Conservation (phyloP, 2,113 vertebrate species). For the Scatophagus argus region DNA sequence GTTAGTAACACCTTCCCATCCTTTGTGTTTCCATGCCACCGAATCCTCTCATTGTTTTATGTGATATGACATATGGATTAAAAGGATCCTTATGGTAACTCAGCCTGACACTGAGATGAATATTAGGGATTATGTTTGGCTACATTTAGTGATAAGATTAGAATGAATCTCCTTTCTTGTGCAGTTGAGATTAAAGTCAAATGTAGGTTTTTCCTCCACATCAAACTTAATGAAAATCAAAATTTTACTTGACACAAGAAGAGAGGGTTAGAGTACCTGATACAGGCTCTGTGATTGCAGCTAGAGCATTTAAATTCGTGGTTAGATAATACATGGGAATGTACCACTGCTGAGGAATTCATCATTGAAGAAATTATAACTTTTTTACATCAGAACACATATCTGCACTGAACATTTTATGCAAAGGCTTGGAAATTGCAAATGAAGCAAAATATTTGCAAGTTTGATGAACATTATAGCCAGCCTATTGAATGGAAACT, state of each 20-base stretch:
- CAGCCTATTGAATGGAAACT: constrained; percentile 66
- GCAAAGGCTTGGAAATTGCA: constrained; percentile 66
- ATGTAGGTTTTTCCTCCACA: constrained; percentile 54
- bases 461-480: constrained; percentile 72
- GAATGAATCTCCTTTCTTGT: constrained; percentile 60
- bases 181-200: constrained; percentile 72
- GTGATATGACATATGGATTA: constrained; percentile 76
- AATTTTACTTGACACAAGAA: constrained; percentile 38
- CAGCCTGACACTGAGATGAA: constrained; percentile 76
- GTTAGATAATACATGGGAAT: constrained; percentile 22
- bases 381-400: constrained; percentile 35
- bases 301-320: constrained; percentile 40
- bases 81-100: constrained; percentile 59
- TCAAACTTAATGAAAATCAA: constrained; percentile 37
- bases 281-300: constrained; percentile 13
- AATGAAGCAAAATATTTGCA: constrained; percentile 73
- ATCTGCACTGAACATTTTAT: constrained; percentile 54
- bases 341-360: constrained; percentile 15
- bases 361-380: constrained; percentile 40
- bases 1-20: constrained; percentile 68
- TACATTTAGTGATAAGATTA: constrained; percentile 82
- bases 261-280: constrained; percentile 23
- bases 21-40: constrained; percentile 62
- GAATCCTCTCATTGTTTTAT: constrained; percentile 74
- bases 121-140: constrained; percentile 76